These are phyloP conservation scores for Galaxea fascicularis DNA, from an alignment of 92 coral and sea anemone genomes.

Conservation along the genomic window DNA sequence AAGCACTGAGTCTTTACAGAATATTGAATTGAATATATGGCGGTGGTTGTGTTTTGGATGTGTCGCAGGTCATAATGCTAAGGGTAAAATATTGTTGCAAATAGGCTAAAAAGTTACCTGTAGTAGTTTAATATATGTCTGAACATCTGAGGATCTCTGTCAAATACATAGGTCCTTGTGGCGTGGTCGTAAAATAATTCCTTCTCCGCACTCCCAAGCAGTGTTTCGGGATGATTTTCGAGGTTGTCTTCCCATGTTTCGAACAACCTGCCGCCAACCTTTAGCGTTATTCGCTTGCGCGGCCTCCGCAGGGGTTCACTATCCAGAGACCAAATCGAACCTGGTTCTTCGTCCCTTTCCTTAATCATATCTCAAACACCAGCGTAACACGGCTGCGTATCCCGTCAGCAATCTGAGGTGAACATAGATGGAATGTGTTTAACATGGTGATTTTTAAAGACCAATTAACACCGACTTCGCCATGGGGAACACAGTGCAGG, in stretches of 20 bases:
- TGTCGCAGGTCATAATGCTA: too few species aligned
- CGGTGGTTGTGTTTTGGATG: too few species aligned
- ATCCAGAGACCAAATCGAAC: constrained; percentile 27
- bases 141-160: constrained; percentile 89
- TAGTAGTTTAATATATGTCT: constrained; percentile 78
- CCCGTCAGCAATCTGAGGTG: background rate
- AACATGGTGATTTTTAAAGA: background rate
- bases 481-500: constrained; percentile 7
- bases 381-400: background rate
- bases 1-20: too few species aligned
- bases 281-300: constrained; percentile 53
- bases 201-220: constrained; percentile 77
- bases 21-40: too few species aligned
- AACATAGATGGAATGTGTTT: constrained; percentile 16
- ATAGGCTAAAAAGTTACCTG: constrained; percentile 33
- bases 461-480: constrained; percentile 17
- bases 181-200: constrained; percentile 70
- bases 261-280: constrained; percentile 79
- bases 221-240: constrained; percentile 74
- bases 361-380: constrained; percentile 19
- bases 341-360: background rate
- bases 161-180: constrained; percentile 77
- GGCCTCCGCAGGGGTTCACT: constrained; percentile 20
- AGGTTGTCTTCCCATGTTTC: constrained; percentile 82
- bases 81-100: too few species aligned